Evolutionary conservation across 2,113 vertebrate species (phyloP), one percentile per base, ranked within the genome.

Genomic region (Picathartes gymnocephalus): DNA sequence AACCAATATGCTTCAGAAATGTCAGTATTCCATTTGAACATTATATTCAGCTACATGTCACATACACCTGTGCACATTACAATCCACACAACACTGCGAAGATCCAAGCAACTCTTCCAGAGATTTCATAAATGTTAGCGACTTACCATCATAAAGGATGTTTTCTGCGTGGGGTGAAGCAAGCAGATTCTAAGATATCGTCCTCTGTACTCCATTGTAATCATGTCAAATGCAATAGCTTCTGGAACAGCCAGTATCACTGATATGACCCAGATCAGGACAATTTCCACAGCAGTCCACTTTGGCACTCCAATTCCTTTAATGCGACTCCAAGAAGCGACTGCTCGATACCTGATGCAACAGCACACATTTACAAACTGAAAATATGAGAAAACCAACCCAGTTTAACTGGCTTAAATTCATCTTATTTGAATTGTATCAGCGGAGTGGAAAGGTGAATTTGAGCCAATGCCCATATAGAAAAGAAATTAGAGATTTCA

Each of bases 231-330:
- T 78, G 98, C 99, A 15, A 99, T 97, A 33, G 98, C 98, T 98
- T 99, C 99, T 35, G 99, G 99, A 97, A 98, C 96, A 87, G 99
- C 99, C 95, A 99, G 83, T 92, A 99, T 87, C 94, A 99, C 96
- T 1, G 99, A 99, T 95, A 98, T 51, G 81, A 98, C 96, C 99
- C 99, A 99, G 95, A 99, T 99, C 88, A 99, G 96, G 95, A 97
- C 96, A 94, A 99, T 99, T 98, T 99, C 98, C 48, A 98, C 97
- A 35, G 98, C 97, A 47, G 98, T 99, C 98, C 98, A 99, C 95
- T 97, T 97, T 0, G 99, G 98, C 95, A 99, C 98, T 24, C 98
- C 97, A 17, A 98, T 98, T 90, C 98, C 98, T 98, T 99, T 99
- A 97, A 99, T 98, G 77, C 98, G 98, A 97, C 98, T 99, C 98